Percentiles rank a stretch among this genome's conserved stretches.
These are phyloP conservation scores for Spinibarbus caldwelli DNA, from an alignment of 2,797 vertebrate species.

Conservation along the genomic window DNA sequence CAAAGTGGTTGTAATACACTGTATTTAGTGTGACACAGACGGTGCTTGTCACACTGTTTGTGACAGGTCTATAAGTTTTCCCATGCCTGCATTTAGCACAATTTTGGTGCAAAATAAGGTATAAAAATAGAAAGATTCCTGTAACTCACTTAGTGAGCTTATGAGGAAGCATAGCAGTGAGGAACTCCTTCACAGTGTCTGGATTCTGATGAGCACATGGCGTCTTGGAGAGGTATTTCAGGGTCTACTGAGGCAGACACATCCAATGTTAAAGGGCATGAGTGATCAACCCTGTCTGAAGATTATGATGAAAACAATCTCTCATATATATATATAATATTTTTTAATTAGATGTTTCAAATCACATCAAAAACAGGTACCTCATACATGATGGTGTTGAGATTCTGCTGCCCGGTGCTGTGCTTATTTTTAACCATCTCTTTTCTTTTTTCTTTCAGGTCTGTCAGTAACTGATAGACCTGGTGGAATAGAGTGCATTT, in stretches of 20 bases:
- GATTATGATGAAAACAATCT: background rate
- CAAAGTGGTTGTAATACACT: background rate
- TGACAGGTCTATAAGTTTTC: background rate
- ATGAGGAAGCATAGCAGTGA: constrained; percentile 88
- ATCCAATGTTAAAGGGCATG: background rate
- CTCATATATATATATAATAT: background rate
- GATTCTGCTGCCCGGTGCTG: constrained; percentile 90
- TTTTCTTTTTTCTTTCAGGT: constrained; percentile 92
- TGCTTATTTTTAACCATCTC: constrained; percentile 90
- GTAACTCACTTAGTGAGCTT: constrained; percentile 94
- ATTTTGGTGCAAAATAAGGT: background rate
- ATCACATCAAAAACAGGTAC: constrained; percentile 66
- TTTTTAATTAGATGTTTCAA: background rate
- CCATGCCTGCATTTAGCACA: too few species aligned
- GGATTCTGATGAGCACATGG: constrained; percentile 90
- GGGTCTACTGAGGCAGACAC: constrained; percentile 77
- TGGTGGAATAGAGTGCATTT: constrained; percentile 56
- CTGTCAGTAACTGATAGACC: constrained; percentile 92
- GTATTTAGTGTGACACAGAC: constrained; percentile 12
- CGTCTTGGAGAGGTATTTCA: constrained; percentile 92
- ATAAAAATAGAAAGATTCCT: background rate
- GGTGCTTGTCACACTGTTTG: background rate
- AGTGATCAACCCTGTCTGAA: background rate
- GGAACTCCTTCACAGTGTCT: constrained; percentile 88
- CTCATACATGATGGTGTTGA: constrained; percentile 98